phyloP scores from a whole-genome alignment of 1,140 invertebrate species.

The Apocrypta bakeri region DNA sequence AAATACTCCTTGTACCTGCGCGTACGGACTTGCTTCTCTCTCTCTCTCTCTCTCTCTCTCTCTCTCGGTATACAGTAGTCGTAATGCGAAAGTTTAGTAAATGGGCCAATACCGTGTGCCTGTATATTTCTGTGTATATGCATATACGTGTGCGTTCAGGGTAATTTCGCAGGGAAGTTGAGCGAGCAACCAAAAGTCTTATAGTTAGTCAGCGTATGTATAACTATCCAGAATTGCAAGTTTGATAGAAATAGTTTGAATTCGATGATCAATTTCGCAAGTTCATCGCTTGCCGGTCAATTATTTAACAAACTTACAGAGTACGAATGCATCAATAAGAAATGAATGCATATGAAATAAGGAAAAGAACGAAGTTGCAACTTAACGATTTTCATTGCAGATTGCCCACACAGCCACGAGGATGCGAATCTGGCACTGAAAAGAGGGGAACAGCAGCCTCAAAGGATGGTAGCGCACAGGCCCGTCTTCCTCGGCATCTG shows the following conservation, averaged over 20 bases:
- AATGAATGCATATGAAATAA: no score
- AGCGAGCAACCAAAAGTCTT: neutral
- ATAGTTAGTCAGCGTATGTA: neutral
- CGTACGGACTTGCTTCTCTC: neutral
- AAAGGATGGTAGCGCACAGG: slow-evolving; percentile 70
- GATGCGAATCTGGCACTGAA: slow-evolving; percentile 24
- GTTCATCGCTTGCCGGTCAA: no score
- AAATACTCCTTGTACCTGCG: slow-evolving; percentile 1
- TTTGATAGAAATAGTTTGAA: slow-evolving; percentile 10
- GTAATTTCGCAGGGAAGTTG: neutral
- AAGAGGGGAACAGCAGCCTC: neutral
- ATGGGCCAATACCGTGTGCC: neutral
- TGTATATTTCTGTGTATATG: neutral
- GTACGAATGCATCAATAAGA: no score
- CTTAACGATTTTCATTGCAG: slow-evolving; percentile 25
- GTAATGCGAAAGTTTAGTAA: slow-evolving; percentile 17
- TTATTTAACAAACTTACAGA: no score
- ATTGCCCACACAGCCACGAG: neutral
- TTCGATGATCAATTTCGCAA: neutral
- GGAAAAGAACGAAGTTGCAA: neutral
- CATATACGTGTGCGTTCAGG: neutral
- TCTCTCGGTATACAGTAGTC: neutral
- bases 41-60: neutral
- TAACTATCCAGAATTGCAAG: neutral
- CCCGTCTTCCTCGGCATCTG: slow-evolving; percentile 72